Conservation (phyloP, 2,113 vertebrate genomes). For the Sminthopsis crassicaudata region DNA sequence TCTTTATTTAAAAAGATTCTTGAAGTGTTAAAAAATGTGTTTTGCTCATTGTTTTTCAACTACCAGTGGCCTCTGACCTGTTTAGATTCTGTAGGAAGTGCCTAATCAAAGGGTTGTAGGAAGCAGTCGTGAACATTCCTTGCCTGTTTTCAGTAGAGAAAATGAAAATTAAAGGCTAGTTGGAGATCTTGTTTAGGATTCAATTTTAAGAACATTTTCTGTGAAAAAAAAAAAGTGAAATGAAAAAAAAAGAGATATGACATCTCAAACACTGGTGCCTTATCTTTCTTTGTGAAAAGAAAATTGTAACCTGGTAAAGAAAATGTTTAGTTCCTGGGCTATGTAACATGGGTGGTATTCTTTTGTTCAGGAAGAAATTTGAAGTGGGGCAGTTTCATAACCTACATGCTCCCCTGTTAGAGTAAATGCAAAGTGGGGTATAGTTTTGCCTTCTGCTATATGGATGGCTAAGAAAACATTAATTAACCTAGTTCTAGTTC, state of each 20-base stretch:
- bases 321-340: constrained; percentile 48
- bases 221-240: constrained; percentile 48
- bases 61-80: constrained; percentile 68
- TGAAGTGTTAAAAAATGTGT: constrained; percentile 69
- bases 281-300: constrained; percentile 48
- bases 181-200: constrained; percentile 58
- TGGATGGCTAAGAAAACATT: constrained; percentile 57
- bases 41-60: constrained; percentile 60
- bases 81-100: constrained; percentile 67
- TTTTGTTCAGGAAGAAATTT: constrained; percentile 56
- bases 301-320: constrained; percentile 32
- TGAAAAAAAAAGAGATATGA: constrained; percentile 38
- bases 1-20: constrained; percentile 65
- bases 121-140: constrained; percentile 43
- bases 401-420: background rate
- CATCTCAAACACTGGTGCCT: constrained; percentile 20
- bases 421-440: constrained; percentile 34
- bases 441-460: constrained; percentile 40
- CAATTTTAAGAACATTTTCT: constrained; percentile 45
- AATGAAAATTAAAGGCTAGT: constrained; percentile 53
- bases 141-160: constrained; percentile 59
- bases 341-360: constrained; percentile 40
- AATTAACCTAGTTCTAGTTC: constrained; percentile 42
- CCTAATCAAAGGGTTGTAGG: constrained; percentile 60
- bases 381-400: constrained; percentile 44